Evolutionary conservation across 2,113 vertebrate genomes (phyloP).

Genomic region (Sialia sialis): DNA sequence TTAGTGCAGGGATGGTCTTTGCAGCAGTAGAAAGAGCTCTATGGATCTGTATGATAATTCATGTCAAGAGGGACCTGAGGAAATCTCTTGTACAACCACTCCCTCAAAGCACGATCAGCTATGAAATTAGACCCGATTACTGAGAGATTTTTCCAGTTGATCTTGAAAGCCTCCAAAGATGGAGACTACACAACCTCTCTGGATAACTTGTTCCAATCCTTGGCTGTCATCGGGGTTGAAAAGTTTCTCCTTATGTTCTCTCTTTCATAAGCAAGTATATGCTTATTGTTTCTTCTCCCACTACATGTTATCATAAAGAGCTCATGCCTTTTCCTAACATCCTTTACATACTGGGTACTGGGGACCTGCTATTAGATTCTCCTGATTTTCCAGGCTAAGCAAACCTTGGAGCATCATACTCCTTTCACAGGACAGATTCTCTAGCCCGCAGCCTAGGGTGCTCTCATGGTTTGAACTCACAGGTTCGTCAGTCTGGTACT

Average conservation of each 20-base stretch:
- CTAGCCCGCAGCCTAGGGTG: not conserved
- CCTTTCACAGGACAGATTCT: not conserved
- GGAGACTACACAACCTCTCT: not conserved
- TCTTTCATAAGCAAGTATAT: not conserved
- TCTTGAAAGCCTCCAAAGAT: not conserved
- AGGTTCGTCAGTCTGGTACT: not conserved
- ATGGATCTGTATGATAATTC: not conserved
- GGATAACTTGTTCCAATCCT: not conserved
- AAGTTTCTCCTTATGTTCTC: not conserved
- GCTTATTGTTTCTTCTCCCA: not conserved
- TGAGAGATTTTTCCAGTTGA: not conserved
- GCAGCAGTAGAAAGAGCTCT: not conserved
- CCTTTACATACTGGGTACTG: not conserved
- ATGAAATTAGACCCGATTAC: not conserved
- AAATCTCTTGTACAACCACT: not conserved
- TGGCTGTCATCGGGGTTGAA: not conserved
- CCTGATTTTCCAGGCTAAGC: not conserved
- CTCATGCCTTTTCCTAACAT: not conserved
- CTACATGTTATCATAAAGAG: accelerated
- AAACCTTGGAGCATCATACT: not conserved
- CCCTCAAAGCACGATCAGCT: not conserved
- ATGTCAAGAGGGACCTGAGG: not conserved
- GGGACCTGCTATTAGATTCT: not conserved
- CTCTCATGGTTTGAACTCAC: not conserved
- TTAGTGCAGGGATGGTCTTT: not conserved